Base-by-base conservation (phyloP, 2,113 vertebrate species). In the Patagioenas fasciata region DNA sequence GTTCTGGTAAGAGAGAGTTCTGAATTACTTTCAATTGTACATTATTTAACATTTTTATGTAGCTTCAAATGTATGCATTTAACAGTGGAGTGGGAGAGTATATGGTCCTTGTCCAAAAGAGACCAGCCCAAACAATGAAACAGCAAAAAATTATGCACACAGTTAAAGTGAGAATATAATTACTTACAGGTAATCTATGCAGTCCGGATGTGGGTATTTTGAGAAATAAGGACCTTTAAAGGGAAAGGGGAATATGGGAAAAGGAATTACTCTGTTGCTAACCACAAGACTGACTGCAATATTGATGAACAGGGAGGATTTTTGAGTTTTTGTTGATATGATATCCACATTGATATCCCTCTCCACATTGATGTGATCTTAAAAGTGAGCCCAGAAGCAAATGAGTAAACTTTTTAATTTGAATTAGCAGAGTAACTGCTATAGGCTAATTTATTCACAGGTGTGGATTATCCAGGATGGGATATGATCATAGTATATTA, bases 11-110 rank as follows among this genome's bases (percentile, higher is more conserved):
- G 9, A 51, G 7, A 57, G 2, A 70, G 5, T 77, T 85, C 60
- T 78, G 64, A 83, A 54, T 80, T 71, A 40, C 23, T 86, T 88
- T 62, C 38, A 64, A 16, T 84, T 92, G 54, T 83, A 78, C 50
- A 62, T 65, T 80, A 80, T 72, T 73, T 73, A 95, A 69, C 42
- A 70, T 85, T 90, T 95, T 96, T 73, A 65, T 90, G 50, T 77
- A 64, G 19, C 53, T 85, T 91, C 50, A 91, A 67, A 65, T 21
- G 29, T 73, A 72, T 64, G 23, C 20, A 48, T 65, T 25, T 53
- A 72, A 50, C 11, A 44, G 24, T 28, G 28, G 9, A 79, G 24
- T 60, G 38, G 84, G n/a, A 69, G 85, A 88, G 81, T 93, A 42
- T 29, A 79, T 82, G 40, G 9, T 38, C 38, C 53, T 84, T 93